A percentile compares a stretch with the other conserved stretches of the same genome.
Evolutionary conservation across 2,888 invertebrate species (phyloP).

Genomic region (Macrosiphum euphorbiae): DNA sequence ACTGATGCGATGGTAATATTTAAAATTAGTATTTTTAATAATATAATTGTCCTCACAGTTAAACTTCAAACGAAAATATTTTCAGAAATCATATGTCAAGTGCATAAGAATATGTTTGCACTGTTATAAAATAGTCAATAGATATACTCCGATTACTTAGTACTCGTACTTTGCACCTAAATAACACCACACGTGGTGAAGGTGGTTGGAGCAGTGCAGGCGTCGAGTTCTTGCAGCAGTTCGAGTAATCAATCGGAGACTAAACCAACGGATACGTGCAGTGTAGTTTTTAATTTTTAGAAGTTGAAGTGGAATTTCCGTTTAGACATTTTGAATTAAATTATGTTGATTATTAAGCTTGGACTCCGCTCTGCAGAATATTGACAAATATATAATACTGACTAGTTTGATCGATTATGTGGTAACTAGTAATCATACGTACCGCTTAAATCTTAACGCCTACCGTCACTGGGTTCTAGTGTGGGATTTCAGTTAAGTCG

Average conservation of each 20-base stretch:
- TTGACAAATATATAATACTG: background rate
- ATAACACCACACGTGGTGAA: background rate
- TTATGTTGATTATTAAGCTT: background rate
- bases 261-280: background rate
- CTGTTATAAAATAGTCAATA: too few relatives aligned
- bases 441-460: background rate
- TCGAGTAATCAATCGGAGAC: background rate
- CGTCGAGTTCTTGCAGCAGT: background rate
- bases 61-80: background rate
- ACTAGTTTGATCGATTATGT: background rate
- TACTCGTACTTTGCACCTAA: background rate
- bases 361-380: background rate
- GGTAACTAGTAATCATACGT: background rate
- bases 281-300: background rate
- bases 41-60: background rate
- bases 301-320: background rate
- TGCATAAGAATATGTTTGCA: background rate
- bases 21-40: background rate
- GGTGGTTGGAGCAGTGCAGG: background rate
- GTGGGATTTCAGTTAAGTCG: background rate
- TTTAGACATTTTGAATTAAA: background rate
- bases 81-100: background rate
- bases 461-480: background rate
- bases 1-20: background rate
- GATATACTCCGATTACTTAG: background rate